Conservation (phyloP, 2,888 invertebrate genomes). For the Cinara cedri region DNA sequence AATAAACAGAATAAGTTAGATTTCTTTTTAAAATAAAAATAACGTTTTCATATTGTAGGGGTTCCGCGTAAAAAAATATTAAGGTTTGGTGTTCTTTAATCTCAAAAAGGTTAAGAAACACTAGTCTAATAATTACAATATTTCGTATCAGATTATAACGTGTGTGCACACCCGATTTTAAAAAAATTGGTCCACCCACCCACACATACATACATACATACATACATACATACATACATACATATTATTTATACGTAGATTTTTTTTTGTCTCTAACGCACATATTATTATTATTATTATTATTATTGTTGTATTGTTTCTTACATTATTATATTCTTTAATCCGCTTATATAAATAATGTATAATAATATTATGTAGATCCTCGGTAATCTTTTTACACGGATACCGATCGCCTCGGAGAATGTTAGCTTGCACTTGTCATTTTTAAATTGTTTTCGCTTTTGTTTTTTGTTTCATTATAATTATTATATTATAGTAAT, state of each 20-base stretch:
- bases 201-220: too few species aligned
- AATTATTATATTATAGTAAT: neutral
- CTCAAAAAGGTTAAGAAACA: too few species aligned
- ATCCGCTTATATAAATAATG: conserved; percentile 21
- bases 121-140: too few species aligned
- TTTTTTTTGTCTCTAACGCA: conserved; percentile 19
- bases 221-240: too few species aligned
- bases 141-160: too few species aligned
- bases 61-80: too few species aligned
- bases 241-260: neutral
- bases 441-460: conserved; percentile 2
- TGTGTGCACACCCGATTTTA: too few species aligned
- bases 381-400: conserved; percentile 20
- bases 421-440: neutral
- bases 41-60: too few species aligned
- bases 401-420: neutral
- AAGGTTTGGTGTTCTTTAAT: too few species aligned
- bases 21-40: too few species aligned
- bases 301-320: conserved; percentile 31
- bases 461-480: conserved; percentile 19
- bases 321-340: neutral
- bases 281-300: neutral
- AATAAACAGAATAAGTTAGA: too few species aligned
- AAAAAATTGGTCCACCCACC: conserved; percentile 33
- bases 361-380: neutral